Evolutionary conservation across 35 echinoderm and acorn worm genomes (phyloP).

Genomic region (Lytechinus pictus): DNA sequence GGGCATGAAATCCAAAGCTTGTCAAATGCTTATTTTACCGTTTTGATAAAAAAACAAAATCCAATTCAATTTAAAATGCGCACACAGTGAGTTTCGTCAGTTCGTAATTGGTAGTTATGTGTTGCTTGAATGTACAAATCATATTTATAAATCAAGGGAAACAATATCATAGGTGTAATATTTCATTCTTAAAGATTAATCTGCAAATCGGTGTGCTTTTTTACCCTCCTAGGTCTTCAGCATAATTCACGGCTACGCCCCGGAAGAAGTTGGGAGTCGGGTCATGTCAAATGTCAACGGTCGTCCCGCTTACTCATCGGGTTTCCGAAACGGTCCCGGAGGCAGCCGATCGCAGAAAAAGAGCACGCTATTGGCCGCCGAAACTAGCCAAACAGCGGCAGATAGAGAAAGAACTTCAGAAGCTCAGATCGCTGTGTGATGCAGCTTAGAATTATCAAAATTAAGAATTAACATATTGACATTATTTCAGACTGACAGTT

Average conservation of each 20-base stretch:
- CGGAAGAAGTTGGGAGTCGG: conserved; percentile 91
- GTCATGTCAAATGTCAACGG: conserved; percentile 98
- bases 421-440: conserved; percentile 48
- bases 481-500: neutral
- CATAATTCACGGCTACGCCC: conserved; percentile 95
- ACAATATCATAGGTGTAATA: too few relatives aligned
- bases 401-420: conserved; percentile 60
- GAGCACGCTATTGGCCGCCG: conserved; percentile 42
- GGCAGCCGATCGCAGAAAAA: conserved; percentile 49
- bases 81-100: too few relatives aligned
- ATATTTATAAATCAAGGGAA: too few relatives aligned
- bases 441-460: neutral
- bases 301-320: conserved; percentile 53
- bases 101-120: too few relatives aligned
- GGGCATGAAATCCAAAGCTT: too few relatives aligned
- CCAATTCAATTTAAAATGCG: too few relatives aligned
- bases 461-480: neutral
- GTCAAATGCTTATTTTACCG: too few relatives aligned
- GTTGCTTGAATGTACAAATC: too few relatives aligned
- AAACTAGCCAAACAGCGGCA: conserved; percentile 21
- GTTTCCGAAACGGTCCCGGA: conserved; percentile 59
- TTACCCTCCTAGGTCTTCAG: conserved; percentile 72
- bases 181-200: neutral
- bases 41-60: too few relatives aligned
- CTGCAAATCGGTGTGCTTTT: neutral